These are phyloP conservation scores for Clarias laeviceps DNA, from an alignment of 2,797 vertebrate genomes.

Conservation along the genomic window DNA sequence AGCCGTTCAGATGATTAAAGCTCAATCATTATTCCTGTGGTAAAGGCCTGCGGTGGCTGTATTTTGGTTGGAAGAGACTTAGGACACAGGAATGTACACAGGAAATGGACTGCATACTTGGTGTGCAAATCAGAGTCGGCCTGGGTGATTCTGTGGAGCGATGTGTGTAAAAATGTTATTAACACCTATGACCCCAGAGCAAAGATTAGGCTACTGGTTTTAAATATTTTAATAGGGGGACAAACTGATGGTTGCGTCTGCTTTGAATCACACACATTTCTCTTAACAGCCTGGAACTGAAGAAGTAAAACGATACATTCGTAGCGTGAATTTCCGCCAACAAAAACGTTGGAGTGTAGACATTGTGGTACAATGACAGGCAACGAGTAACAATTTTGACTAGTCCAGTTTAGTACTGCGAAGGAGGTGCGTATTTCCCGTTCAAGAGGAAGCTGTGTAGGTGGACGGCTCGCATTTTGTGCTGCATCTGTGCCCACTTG, in stretches of 20 bases:
- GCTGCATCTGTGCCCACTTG: neutral
- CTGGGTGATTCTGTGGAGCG: slow-evolving; percentile 65
- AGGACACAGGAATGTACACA: slow-evolving; percentile 58
- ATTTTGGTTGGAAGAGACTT: slow-evolving; percentile 47
- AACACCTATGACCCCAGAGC: neutral
- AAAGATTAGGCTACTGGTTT: slow-evolving; percentile 15
- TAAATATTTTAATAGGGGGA: neutral
- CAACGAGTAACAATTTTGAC: too few species aligned
- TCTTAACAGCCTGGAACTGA: neutral
- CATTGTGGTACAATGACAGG: too few species aligned
- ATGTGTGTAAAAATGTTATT: slow-evolving; percentile 58
- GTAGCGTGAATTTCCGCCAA: too few species aligned
- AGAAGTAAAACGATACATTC: neutral
- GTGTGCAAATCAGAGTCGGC: slow-evolving; percentile 65
- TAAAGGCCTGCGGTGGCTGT: slow-evolving; percentile 9
- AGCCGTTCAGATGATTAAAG: neutral
- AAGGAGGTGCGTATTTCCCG: neutral
- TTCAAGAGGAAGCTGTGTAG: neutral
- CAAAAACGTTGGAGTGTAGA: neutral
- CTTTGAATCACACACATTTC: neutral
- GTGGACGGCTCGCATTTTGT: neutral
- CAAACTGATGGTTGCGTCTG: neutral
- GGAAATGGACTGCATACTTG: slow-evolving; percentile 71
- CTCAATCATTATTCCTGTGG: neutral
- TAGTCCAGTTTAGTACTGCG: neutral